Evolutionary conservation across 2,113 vertebrate species (phyloP).

Genomic region (Odontesthes bonariensis): DNA sequence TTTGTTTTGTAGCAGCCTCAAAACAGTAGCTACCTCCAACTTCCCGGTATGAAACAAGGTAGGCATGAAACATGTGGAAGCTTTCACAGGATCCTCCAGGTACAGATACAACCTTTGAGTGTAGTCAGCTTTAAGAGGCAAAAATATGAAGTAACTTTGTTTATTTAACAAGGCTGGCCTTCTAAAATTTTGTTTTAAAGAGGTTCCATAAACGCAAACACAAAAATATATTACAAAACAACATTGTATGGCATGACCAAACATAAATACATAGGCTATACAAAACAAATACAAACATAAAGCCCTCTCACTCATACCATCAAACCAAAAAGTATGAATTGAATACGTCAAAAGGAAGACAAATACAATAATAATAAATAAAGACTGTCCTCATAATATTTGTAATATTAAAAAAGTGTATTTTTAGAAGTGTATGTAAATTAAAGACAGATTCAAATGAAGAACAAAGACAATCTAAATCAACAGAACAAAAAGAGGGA

Average conservation of each 20-base stretch:
- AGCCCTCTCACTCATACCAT: too few species aligned
- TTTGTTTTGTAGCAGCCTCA: background rate
- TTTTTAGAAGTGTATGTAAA: too few species aligned
- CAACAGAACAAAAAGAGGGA: too few species aligned
- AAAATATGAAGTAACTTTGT: background rate
- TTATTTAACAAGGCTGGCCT: background rate
- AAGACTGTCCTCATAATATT: background rate
- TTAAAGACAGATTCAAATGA: too few species aligned
- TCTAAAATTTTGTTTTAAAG: too few species aligned
- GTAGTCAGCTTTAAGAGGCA: background rate
- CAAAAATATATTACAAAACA: background rate
- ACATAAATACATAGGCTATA: background rate
- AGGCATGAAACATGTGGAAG: constrained; percentile 31
- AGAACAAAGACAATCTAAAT: too few species aligned
- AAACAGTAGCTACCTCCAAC: constrained; percentile 11
- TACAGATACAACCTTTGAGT: background rate
- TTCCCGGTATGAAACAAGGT: constrained; percentile 12
- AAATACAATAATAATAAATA: background rate
- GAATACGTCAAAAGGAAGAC: background rate
- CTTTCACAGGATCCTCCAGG: background rate
- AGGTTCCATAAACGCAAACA: background rate
- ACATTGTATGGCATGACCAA: background rate
- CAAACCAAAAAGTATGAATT: background rate
- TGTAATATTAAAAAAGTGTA: background rate
- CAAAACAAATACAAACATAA: background rate